Percentiles rank a stretch among this genome's conserved stretches.
Conservation (phyloP, 2,113 vertebrate species). For the Myrmophylax atrothorax region DNA sequence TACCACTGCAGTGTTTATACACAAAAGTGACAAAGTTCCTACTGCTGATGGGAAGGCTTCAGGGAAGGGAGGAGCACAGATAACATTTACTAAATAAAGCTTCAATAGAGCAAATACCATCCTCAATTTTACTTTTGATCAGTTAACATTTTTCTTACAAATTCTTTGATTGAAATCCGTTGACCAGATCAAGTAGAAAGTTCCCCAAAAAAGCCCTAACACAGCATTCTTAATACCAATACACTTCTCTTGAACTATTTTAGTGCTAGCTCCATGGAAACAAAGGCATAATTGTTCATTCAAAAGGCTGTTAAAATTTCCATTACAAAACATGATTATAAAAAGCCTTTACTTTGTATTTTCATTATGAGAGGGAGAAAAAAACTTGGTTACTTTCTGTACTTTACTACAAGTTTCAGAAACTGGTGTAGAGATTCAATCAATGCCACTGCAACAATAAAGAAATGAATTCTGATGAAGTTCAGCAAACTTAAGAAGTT, state of each 20-base stretch:
- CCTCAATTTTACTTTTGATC: not conserved
- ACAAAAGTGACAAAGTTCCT: not conserved
- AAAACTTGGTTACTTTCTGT: slow-evolving; percentile 21
- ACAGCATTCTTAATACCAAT: slow-evolving; percentile 2
- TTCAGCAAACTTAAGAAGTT: not conserved
- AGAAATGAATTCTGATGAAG: not conserved
- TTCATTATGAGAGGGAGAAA: not conserved
- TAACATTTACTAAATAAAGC: not conserved
- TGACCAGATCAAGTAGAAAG: not conserved
- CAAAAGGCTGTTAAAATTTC: slow-evolving; percentile 52
- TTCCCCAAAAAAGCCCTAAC: not conserved
- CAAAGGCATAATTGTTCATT: slow-evolving; percentile 54
- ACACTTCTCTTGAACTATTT: slow-evolving; percentile 23
- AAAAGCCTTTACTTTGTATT: slow-evolving; percentile 35
- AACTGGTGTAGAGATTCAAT: not conserved
- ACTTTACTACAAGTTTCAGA: not conserved
- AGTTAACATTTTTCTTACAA: not conserved
- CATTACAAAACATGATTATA: slow-evolving; percentile 37
- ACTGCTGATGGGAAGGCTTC: not conserved
- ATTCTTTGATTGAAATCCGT: not conserved
- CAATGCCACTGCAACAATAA: not conserved
- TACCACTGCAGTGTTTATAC: not conserved
- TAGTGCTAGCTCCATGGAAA: slow-evolving; percentile 52
- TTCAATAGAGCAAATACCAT: not conserved
- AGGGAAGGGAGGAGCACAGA: not conserved